Evolutionary conservation across 1,140 invertebrate genomes (phyloP).

Genomic region (Dolichoris vasculosae): DNA sequence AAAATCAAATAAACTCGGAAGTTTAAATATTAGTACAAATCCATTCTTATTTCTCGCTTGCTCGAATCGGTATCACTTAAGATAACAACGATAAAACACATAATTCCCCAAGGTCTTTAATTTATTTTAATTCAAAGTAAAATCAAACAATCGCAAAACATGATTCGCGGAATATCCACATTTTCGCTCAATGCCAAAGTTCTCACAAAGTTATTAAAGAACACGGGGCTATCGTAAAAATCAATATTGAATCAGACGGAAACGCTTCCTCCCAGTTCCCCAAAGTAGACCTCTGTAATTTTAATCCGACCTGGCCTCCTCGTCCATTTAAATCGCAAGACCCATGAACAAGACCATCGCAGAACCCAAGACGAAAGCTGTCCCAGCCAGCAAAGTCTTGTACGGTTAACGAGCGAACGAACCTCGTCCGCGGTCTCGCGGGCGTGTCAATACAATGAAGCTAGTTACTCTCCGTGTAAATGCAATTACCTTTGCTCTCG

Average conservation of each 20-base stretch:
- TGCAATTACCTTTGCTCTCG: constrained; percentile 25
- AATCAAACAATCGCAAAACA: constrained; percentile 9
- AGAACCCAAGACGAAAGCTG: constrained; percentile 1
- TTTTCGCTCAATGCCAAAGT: background rate
- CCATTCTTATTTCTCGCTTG: background rate
- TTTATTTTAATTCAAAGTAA: constrained; percentile 12
- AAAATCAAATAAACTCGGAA: background rate
- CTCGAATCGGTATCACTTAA: background rate
- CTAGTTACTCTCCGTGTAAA: constrained; percentile 35
- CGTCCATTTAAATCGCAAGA: background rate
- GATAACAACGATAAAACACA: background rate
- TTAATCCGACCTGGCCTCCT: background rate
- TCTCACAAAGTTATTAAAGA: constrained; percentile 16
- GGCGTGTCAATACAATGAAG: constrained; percentile 39
- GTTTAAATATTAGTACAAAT: constrained; percentile 1
- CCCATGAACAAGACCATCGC: background rate
- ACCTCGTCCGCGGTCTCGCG: background rate
- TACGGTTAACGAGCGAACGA: constrained; percentile 9
- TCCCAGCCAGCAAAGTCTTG: background rate
- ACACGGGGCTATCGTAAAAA: constrained; percentile 4
- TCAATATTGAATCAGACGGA: constrained; percentile 32
- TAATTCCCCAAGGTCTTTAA: background rate
- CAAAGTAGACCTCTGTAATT: constrained; percentile 27
- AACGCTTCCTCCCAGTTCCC: background rate
- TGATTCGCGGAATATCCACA: background rate